Conservation (phyloP, 2,797 vertebrate genomes). For the Sebastiscus albofasciatus region DNA sequence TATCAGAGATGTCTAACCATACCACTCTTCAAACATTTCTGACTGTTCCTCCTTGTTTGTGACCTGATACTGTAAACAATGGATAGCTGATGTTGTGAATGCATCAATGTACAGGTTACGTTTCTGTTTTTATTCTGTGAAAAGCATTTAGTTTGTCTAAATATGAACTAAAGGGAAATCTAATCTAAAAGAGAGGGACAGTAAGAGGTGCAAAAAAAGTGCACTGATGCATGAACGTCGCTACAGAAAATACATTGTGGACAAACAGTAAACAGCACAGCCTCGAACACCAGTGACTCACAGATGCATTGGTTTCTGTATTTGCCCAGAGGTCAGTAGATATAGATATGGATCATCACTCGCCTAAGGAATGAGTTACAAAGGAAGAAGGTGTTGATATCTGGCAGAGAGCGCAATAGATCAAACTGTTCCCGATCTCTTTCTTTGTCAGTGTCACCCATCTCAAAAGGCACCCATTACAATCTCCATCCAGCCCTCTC, state of each 20-base stretch:
- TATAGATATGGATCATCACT: slow-evolving; percentile 13
- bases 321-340: slow-evolving; percentile 10
- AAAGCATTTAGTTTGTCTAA: not conserved
- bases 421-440: slow-evolving; percentile 27
- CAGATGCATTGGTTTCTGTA: not conserved
- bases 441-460: slow-evolving; percentile 20
- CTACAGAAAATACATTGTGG: slow-evolving; percentile 3
- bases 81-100: not conserved
- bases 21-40: not conserved
- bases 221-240: not conserved
- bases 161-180: not conserved
- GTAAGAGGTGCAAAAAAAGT: not conserved
- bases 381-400: slow-evolving; percentile 4
- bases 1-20: not conserved
- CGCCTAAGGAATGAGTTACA: not conserved
- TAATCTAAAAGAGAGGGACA: not conserved
- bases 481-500: slow-evolving; percentile 1
- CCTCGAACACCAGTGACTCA: slow-evolving; percentile 2
- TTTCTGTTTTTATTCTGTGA: not conserved
- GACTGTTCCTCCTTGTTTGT: not conserved
- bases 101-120: not conserved
- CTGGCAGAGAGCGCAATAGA: not conserved
- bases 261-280: not conserved
- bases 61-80: not conserved
- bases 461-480: slow-evolving; percentile 24